Percentiles rank a stretch among this genome's conserved stretches.
Conservation (phyloP, 2,113 vertebrate genomes). For the Cynocephalus volans region DNA sequence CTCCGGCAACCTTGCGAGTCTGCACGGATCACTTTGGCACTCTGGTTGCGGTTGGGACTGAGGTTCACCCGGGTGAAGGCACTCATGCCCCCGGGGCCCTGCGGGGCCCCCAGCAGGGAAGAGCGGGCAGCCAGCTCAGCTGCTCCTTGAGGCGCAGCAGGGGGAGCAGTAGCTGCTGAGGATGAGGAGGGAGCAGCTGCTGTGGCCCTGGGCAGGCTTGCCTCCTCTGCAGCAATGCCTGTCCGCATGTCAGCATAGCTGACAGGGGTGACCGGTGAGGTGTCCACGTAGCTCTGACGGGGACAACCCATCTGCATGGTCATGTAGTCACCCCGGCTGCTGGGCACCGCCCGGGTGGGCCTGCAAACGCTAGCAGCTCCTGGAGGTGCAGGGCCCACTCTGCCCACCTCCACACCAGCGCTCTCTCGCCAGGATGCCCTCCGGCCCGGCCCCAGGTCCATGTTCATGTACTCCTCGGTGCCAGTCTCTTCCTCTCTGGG, state of each 20-base stretch:
- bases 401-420: slow-evolving; percentile 67
- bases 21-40: slow-evolving; percentile 93
- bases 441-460: slow-evolving; percentile 89
- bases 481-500: slow-evolving; percentile 81
- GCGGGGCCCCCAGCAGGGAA: slow-evolving; percentile 85
- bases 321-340: slow-evolving; percentile 89
- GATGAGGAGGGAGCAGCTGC: slow-evolving; percentile 60
- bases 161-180: slow-evolving; percentile 46
- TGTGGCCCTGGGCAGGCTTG: slow-evolving; percentile 61
- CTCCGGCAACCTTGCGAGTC: slow-evolving; percentile 92
- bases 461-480: slow-evolving; percentile 93
- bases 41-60: slow-evolving; percentile 90
- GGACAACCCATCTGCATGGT: slow-evolving; percentile 88
- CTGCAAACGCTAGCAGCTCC: slow-evolving; percentile 66
- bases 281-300: slow-evolving; percentile 85
- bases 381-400: slow-evolving; percentile 74
- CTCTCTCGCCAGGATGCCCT: slow-evolving; percentile 82
- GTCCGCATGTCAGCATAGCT: slow-evolving; percentile 88
- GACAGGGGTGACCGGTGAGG: slow-evolving; percentile 80
- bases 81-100: slow-evolving; percentile 86
- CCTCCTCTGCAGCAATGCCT: slow-evolving; percentile 76
- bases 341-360: slow-evolving; percentile 77
- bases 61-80: slow-evolving; percentile 92
- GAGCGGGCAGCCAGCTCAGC: slow-evolving; percentile 77
- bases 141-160: slow-evolving; percentile 69